Base-by-base conservation (phyloP, 2,797 vertebrate genomes). In the Percopsis omiscomaycus region DNA sequence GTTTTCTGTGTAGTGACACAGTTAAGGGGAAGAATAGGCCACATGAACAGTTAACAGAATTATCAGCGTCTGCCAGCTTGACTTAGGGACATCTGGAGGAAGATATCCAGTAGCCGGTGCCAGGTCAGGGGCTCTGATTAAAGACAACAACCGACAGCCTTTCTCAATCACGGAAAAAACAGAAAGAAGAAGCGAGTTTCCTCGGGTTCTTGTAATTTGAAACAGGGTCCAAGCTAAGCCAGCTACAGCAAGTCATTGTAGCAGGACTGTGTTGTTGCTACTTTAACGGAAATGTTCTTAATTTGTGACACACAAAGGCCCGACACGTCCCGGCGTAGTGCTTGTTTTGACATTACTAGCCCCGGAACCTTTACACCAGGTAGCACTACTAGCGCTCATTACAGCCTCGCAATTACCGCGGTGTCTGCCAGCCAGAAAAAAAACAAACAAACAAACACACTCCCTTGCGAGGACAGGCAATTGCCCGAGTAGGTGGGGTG, bases 81-180 rank as follows among this genome's bases (percentile, higher is more conserved):
- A 75, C 51, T 30, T 13, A 37, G 44, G 77, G 61, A 77, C 74
- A 72, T 71, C 72, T 79, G 77, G 77, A 74, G 71, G 69, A 79
- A 71, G 57, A 69, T 15, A 50, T 42, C n/a, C 1, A 52, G 55
- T 62, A 78, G 68, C 66, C 77, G 71, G 54, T 62, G 66, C 52
- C 16, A 13, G 13, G 29, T 13, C 48, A 74, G 66, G 55, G 66
- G 48, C 66, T 1, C 0, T 8, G 3, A 75, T 66, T 59, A 63
- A 37, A 73, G 54, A 27, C 16, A 29, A 27, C 53, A 64, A 44
- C 60, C 54, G 50, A 69, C 47, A 48, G 28, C 15, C 28, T 22
- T 48, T 66, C 63, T 61, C 69, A 66, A 60, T 75, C 58, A 73
- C 49, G 22, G n/a, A 32, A 51, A 64, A 55, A 54, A 49, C 5